Evolutionary conservation across 2,113 vertebrate species (phyloP).

Genomic region (Phaethon lepturus): DNA sequence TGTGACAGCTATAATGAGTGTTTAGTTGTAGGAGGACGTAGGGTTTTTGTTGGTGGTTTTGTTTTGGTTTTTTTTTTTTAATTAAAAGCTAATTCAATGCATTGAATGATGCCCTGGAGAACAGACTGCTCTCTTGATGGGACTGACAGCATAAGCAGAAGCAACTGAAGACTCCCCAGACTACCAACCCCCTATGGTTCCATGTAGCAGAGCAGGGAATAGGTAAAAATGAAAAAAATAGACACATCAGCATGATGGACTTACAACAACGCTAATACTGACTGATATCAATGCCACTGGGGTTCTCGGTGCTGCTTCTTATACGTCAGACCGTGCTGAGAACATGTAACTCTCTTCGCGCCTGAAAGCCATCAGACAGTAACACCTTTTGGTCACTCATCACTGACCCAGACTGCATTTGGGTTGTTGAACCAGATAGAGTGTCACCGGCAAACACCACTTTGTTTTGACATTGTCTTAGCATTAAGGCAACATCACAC

Average conservation of each 20-base stretch:
- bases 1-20: not conserved
- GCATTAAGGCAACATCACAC: not conserved
- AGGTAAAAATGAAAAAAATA: not conserved
- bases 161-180: not conserved
- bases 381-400: not conserved
- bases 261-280: not conserved
- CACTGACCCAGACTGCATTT: not conserved
- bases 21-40: not conserved
- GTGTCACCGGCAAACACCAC: not conserved
- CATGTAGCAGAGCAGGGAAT: not conserved
- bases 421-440: not conserved
- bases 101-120: conserved; percentile 7
- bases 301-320: not conserved
- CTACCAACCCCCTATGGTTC: not conserved
- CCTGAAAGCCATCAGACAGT: not conserved
- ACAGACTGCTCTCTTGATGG: not conserved
- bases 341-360: accelerated
- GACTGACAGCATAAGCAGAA: conserved; percentile 18
- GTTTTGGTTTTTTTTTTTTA: not conserved
- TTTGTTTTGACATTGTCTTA: not conserved
- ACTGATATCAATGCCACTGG: not conserved
- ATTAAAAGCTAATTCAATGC: conserved; percentile 38
- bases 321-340: not conserved
- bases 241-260: not conserved
- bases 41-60: too few species aligned